Evolutionary conservation across 2,113 vertebrate genomes (phyloP), one percentile per base, ranked within the genome.

Genomic region (Cyprinodon tularosa): DNA sequence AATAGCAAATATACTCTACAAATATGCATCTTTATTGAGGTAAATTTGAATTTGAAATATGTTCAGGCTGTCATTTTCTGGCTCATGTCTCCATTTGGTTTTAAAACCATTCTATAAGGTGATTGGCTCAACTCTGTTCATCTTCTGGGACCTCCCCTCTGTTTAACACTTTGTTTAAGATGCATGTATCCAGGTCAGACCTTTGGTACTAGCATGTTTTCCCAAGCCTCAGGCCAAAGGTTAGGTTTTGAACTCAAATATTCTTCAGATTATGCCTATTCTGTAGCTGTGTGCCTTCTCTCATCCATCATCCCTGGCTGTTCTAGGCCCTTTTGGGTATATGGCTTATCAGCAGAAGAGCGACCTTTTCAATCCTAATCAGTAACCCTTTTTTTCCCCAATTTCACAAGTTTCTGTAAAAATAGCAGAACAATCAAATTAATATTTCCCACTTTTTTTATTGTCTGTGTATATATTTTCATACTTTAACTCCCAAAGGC

Each of bases 281-380:
- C 12, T 29, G 42, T 47, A n/a, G 50, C 17, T n/a, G 20, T 57
- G 17, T 47, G 12, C 17, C 47, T 42, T 70, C 2, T 48, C 38
- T 71, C 67, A 86, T 79, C 70, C 60, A 14, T 69, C 42, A 6
- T 71, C 59, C 39, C 50, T 14, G 42, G 36, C 66, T 67, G 44
- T 59, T 81, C 59, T 47, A 38, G 47, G 50, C 7, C 50, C 14
- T 57, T n/a, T 57, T 17, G 50, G 50, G 14, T 40, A 9, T 57
- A 44, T 29, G 66, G 62, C 47, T 79, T 38, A 50, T 22, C 48
- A 62, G 9, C 20, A 12, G 53, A 78, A 29, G 47, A 48, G 7
- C 77, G 73, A 86, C 82, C 72, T 85, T 78, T 82, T 71, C 59
- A 45, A 42, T 81, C 12, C 29, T 39, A 48, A 71, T 65, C 72